These are phyloP conservation scores for Drosophila neutralis DNA, from an alignment of 2,888 invertebrate genomes.

Conservation along the genomic window DNA sequence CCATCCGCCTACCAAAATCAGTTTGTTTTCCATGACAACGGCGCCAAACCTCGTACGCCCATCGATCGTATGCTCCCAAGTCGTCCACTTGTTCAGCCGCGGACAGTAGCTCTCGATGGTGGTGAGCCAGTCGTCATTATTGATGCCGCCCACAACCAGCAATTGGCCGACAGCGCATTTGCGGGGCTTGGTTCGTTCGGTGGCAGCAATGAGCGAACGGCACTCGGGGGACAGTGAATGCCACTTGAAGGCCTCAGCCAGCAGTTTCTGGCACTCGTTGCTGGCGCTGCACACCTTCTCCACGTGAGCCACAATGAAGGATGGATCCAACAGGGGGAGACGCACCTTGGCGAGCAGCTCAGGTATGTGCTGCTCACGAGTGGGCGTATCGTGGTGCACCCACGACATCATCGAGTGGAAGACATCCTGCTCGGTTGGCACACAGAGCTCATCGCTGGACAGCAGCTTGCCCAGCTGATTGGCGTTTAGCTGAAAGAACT, in stretches of 20 bases:
- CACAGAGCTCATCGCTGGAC: no score
- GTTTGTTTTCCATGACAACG: slow-evolving; percentile 91
- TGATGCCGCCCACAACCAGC: no score
- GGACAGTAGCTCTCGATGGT: slow-evolving; percentile 86
- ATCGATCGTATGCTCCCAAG: slow-evolving; percentile 83
- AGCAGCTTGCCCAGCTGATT: no score
- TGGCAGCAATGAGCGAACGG: slow-evolving; percentile 89
- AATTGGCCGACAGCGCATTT: slow-evolving; percentile 87
- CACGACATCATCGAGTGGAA: no score
- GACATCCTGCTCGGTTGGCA: no score
- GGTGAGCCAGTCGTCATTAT: no score
- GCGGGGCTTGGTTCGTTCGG: slow-evolving; percentile 92
- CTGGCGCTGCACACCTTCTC: slow-evolving; percentile 88
- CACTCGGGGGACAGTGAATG: slow-evolving; percentile 93
- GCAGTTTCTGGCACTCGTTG: slow-evolving; percentile 92
- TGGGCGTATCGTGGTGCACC: no score
- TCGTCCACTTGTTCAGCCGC: slow-evolving; percentile 83
- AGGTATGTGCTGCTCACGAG: slow-evolving; percentile 86
- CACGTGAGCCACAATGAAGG: slow-evolving; percentile 95
- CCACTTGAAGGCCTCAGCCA: slow-evolving; percentile 97
- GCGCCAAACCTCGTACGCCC: slow-evolving; percentile 93
- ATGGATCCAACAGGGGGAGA: slow-evolving; percentile 93
- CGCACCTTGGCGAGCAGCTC: slow-evolving; percentile 91
- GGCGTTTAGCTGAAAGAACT: no score
- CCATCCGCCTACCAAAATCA: slow-evolving; percentile 93